Percentiles rank a stretch among this genome's conserved stretches.
Evolutionary conservation across 1,140 invertebrate species (phyloP).

Genomic region (Ephestia elutella): DNA sequence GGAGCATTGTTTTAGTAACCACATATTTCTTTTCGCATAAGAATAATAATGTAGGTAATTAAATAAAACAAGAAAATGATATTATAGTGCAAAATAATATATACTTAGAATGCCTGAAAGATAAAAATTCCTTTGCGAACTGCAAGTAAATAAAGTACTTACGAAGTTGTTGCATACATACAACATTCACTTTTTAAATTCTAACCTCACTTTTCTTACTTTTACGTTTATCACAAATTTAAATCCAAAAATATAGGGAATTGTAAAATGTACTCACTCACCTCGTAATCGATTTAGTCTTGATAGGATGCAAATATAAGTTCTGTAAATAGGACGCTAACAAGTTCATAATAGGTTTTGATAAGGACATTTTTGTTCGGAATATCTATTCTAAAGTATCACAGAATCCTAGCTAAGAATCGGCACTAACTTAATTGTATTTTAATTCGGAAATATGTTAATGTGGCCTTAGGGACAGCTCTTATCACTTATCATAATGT

Average conservation of each 20-base stretch:
- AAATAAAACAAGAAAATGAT: too few relatives aligned
- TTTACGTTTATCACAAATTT: not conserved
- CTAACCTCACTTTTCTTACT: not conserved
- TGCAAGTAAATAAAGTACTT: too few relatives aligned
- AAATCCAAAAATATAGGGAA: not conserved
- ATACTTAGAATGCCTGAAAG: too few relatives aligned
- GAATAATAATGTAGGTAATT: too few relatives aligned
- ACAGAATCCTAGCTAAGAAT: not conserved
- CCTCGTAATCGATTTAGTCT: constrained; percentile 84
- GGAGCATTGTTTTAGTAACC: too few relatives aligned
- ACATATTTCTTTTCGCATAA: too few relatives aligned
- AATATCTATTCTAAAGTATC: constrained; percentile 20
- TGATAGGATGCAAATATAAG: constrained; percentile 80
- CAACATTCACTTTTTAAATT: not conserved
- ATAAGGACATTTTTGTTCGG: constrained; percentile 78
- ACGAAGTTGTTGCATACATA: too few relatives aligned
- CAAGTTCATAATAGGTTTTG: constrained; percentile 80
- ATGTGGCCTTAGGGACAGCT: not conserved
- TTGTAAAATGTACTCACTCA: constrained; percentile 58
- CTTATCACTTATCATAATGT: constrained; percentile 10
- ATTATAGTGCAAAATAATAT: too few relatives aligned
- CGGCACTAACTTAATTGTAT: not conserved
- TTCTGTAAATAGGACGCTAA: constrained; percentile 80
- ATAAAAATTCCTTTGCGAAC: too few relatives aligned
- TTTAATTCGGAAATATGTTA: not conserved